These are phyloP conservation scores for Gambusia affinis DNA, from an alignment of 2,113 vertebrate genomes.

Conservation along the genomic window DNA sequence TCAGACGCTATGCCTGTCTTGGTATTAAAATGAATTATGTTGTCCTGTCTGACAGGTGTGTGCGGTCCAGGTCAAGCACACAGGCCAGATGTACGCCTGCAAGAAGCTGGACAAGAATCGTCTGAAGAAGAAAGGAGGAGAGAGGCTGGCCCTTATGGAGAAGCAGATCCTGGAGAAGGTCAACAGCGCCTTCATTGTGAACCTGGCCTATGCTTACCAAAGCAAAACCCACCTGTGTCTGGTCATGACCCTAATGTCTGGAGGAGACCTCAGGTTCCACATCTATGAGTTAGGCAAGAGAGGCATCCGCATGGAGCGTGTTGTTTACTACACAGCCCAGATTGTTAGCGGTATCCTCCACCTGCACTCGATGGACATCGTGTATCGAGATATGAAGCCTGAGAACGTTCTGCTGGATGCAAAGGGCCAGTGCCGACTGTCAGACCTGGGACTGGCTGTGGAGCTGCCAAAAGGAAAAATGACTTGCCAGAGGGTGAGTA, in stretches of 20 bases:
- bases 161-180: conserved; percentile 90
- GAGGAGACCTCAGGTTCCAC: conserved; percentile 92
- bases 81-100: conserved; percentile 93
- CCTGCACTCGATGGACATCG: conserved; percentile 86
- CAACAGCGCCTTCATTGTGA: conserved; percentile 89
- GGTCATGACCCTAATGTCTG: conserved; percentile 94
- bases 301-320: conserved; percentile 77
- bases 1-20: too few species aligned
- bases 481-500: conserved; percentile 87
- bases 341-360: conserved; percentile 87
- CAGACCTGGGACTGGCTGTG: conserved; percentile 91
- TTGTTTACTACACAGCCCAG: conserved; percentile 89
- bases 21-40: neutral
- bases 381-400: conserved; percentile 95
- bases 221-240: conserved; percentile 89
- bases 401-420: conserved; percentile 92
- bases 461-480: conserved; percentile 81
- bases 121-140: conserved; percentile 89
- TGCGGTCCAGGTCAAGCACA: conserved; percentile 89
- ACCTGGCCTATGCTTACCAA: conserved; percentile 88
- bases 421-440: conserved; percentile 88
- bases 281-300: conserved; percentile 82
- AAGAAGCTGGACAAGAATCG: conserved; percentile 92
- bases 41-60: conserved; percentile 83
- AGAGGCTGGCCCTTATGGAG: conserved; percentile 89